phyloP scores from a whole-genome alignment of 1,140 invertebrate species.

The Alviniconcha marisindica region DNA sequence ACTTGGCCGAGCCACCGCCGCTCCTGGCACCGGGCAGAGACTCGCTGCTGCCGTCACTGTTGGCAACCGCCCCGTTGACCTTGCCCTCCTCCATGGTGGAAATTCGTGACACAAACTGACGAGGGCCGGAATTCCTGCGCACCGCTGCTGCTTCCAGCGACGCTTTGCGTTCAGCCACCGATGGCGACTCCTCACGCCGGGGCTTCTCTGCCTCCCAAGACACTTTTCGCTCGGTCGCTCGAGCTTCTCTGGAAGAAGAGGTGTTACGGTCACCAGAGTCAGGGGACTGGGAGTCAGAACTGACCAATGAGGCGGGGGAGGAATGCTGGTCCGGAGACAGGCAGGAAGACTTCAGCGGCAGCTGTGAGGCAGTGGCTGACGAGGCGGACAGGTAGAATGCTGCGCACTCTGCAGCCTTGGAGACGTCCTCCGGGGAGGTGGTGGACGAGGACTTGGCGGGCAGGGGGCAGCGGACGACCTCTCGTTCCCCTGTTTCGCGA shows the following conservation, averaged over 20 bases:
- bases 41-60: background rate
- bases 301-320: too few relatives aligned
- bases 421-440: background rate
- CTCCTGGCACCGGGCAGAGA: background rate
- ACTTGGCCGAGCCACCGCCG: slow-evolving; percentile 27
- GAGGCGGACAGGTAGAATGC: background rate
- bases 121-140: too few relatives aligned
- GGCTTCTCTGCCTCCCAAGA: too few relatives aligned
- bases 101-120: too few relatives aligned
- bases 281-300: too few relatives aligned
- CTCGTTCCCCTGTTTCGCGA: slow-evolving; percentile 24
- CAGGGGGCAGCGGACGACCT: background rate
- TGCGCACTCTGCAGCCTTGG: background rate
- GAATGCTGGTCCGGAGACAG: background rate
- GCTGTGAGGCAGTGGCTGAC: background rate
- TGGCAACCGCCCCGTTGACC: background rate
- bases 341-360: background rate
- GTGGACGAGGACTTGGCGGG: background rate
- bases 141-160: background rate
- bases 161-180: background rate
- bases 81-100: background rate
- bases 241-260: too few relatives aligned
- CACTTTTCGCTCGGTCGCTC: too few relatives aligned
- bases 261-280: too few relatives aligned
- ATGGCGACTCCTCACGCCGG: background rate